These are phyloP conservation scores for Leucozona laternaria DNA, from an alignment of 2,888 invertebrate species.

Conservation along the genomic window DNA sequence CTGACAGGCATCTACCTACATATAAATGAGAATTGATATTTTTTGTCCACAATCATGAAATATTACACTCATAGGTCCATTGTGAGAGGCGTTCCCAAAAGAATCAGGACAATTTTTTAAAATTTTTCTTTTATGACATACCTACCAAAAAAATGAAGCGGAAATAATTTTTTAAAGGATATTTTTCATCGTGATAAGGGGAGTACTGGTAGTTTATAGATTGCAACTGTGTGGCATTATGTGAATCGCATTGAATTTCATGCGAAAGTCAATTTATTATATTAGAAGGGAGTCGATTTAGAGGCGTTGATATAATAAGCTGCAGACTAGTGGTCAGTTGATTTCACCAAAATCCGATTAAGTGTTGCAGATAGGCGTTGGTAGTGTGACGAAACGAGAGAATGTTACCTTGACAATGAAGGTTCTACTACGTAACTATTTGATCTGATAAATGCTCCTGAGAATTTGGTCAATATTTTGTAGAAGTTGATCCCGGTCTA, in stretches of 20 bases:
- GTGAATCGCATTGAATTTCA: neutral
- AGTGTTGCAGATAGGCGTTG: constrained; percentile 31
- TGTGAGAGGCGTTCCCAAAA: constrained; percentile 49
- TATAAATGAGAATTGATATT: constrained; percentile 31
- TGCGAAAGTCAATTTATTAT: constrained; percentile 14
- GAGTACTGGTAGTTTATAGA: neutral
- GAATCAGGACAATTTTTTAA: constrained; percentile 65
- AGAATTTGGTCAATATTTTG: neutral
- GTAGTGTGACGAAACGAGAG: constrained; percentile 28
- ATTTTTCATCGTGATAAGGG: constrained; percentile 13
- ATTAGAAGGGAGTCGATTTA: neutral
- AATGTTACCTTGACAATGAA: neutral
- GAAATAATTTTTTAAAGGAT: constrained; percentile 12
- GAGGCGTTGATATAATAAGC: constrained; percentile 53
- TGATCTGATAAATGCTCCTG: neutral
- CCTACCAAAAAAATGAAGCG: constrained; percentile 1
- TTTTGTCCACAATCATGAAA: constrained; percentile 3
- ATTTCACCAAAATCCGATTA: constrained; percentile 57
- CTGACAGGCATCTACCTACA: constrained; percentile 8
- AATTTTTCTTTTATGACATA: constrained; percentile 9
- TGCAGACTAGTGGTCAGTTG: constrained; percentile 52
- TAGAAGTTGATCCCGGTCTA: neutral
- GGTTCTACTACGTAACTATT: too few relatives aligned
- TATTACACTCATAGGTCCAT: neutral
- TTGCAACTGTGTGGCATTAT: constrained; percentile 30